Percentiles rank a stretch among this genome's conserved stretches.
Evolutionary conservation across 1,140 invertebrate species (phyloP).

Genomic region (Ips typographus): DNA sequence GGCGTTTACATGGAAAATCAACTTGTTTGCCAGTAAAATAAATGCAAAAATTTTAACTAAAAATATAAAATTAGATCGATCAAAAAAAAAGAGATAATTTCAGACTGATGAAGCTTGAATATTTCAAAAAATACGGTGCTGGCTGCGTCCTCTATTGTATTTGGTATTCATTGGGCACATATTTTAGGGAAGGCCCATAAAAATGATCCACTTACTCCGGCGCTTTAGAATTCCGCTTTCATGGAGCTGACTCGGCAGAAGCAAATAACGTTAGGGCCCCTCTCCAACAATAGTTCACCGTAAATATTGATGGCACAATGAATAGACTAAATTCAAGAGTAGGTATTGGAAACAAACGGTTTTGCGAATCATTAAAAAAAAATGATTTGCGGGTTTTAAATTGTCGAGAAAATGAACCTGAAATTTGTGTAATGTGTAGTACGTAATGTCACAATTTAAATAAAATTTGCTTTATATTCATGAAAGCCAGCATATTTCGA

Average conservation of each 20-base stretch:
- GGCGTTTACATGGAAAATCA: no score
- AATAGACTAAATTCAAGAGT: conserved; percentile 6
- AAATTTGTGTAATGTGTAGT: background rate
- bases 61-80: no score
- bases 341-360: background rate
- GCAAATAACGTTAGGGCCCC: conserved; percentile 17
- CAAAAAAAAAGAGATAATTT: background rate
- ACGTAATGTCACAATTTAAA: conserved; percentile 1
- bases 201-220: conserved; percentile 19
- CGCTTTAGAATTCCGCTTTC: conserved; percentile 19
- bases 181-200: conserved; percentile 19
- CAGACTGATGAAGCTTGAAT: conserved; percentile 2
- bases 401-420: no score
- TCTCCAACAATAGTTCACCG: conserved; percentile 12
- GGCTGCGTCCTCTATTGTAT: conserved; percentile 11
- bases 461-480: conserved; percentile 7
- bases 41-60: no score
- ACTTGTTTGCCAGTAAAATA: no score
- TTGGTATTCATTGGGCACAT: conserved; percentile 16
- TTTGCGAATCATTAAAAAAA: no score
- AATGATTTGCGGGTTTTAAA: no score
- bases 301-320: conserved; percentile 14
- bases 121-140: conserved; percentile 1
- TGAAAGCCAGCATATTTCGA: conserved; percentile 1
- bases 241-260: conserved; percentile 12